phyloP scores from a whole-genome alignment of 2,888 invertebrate genomes.

The Zele albiditarsus region DNA sequence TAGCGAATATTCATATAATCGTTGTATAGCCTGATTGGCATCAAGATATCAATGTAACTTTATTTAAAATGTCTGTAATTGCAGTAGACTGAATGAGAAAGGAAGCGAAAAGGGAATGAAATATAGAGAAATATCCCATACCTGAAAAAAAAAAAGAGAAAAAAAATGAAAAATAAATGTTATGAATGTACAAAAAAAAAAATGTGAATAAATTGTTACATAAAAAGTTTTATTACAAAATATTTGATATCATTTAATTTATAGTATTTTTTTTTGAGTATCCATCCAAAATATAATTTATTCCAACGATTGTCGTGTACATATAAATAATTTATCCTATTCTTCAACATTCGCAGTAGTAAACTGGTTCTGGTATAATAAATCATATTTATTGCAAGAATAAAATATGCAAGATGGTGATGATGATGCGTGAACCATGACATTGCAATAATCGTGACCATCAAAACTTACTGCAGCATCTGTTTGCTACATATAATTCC shows the following conservation, averaged over 20 bases:
- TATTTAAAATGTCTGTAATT: constrained; percentile 35
- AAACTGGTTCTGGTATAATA: constrained; percentile 22
- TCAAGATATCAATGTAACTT: constrained; percentile 43
- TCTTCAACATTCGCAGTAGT: not conserved
- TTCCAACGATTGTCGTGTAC: not conserved
- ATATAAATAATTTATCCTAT: not conserved
- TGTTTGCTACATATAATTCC: not conserved
- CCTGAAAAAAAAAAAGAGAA: constrained; percentile 37
- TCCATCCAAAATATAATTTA: not conserved
- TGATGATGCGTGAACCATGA: constrained; percentile 12
- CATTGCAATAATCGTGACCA: constrained; percentile 1
- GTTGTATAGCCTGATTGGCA: constrained; percentile 59
- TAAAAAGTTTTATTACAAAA: constrained; percentile 59
- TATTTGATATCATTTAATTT: constrained; percentile 12
- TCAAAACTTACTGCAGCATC: constrained; percentile 10
- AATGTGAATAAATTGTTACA: constrained; percentile 70
- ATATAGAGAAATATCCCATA: constrained; percentile 37
- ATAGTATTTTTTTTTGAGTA: not conserved
- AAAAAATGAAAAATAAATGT: constrained; percentile 48
- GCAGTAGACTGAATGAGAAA: constrained; percentile 36
- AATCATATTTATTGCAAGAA: not conserved
- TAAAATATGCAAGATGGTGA: not conserved
- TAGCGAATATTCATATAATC: constrained; percentile 61
- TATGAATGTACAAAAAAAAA: constrained; percentile 47
- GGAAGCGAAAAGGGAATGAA: constrained; percentile 24